phyloP scores from a whole-genome alignment of 1,140 invertebrate species.

The Sipha flava region DNA sequence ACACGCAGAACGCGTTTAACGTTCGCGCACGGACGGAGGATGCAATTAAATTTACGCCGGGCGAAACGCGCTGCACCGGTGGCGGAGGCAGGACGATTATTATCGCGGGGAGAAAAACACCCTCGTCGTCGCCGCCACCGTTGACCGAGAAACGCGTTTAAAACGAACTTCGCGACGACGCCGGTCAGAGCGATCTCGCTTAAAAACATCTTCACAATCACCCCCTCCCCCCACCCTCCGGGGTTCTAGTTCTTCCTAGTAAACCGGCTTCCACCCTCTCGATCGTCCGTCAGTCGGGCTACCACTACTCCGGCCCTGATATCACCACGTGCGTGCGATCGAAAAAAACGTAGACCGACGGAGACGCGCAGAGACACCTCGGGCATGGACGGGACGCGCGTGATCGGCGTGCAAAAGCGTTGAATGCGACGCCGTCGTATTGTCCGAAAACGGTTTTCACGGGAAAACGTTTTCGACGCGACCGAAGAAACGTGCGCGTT shows the following conservation, averaged over 20 bases:
- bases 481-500: background rate
- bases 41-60: background rate
- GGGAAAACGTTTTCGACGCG: background rate
- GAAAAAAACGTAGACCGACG: too few species aligned
- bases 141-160: background rate
- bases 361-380: too few species aligned
- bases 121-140: background rate
- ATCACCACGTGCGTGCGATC: too few species aligned
- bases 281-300: background rate
- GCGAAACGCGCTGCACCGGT: too few species aligned
- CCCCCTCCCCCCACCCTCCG: too few species aligned
- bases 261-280: background rate
- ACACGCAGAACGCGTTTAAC: background rate
- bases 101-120: background rate
- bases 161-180: background rate
- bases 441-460: background rate
- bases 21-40: background rate
- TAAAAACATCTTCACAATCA: conserved; percentile 7
- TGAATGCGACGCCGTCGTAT: too few species aligned
- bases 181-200: background rate
- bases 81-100: background rate
- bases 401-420: background rate
- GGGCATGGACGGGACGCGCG: background rate
- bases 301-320: too few species aligned
- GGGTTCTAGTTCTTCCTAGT: conserved; percentile 14